Percentiles rank a stretch among this genome's conserved stretches.
Conservation (phyloP, 1,140 invertebrate genomes). For the Calliopsis andreniformis region DNA sequence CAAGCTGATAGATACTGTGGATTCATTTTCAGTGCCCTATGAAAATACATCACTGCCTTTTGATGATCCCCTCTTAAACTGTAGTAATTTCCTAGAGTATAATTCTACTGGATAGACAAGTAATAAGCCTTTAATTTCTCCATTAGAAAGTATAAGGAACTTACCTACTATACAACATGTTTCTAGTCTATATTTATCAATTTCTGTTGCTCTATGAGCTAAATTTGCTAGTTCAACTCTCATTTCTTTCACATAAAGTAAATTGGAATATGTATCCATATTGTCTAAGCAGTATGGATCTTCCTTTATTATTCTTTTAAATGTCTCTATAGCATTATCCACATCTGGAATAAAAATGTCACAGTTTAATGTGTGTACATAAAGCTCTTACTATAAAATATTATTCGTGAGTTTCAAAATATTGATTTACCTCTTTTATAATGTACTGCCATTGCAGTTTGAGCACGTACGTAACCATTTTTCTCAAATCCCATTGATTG, state of each 20-base stretch:
- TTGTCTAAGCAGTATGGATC: constrained; percentile 97
- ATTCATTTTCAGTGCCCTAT: constrained; percentile 96
- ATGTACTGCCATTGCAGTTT: constrained; percentile 95
- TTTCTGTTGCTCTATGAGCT: constrained; percentile 95
- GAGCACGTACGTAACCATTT: constrained; percentile 94
- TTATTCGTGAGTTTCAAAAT: background rate
- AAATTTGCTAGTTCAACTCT: constrained; percentile 95
- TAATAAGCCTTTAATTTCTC: background rate
- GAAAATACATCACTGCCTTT: constrained; percentile 98
- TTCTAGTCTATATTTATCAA: constrained; percentile 98
- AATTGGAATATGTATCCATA: constrained; percentile 98
- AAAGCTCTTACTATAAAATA: background rate
- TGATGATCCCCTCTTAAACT: constrained; percentile 97
- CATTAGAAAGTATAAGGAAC: constrained; percentile 45
- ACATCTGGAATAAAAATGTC: constrained; percentile 86
- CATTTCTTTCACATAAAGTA: constrained; percentile 96
- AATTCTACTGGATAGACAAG: background rate
- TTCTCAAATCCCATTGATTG: constrained; percentile 91
- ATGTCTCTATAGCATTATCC: constrained; percentile 93
- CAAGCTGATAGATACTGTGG: constrained; percentile 97
- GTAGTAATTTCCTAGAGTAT: constrained; percentile 95
- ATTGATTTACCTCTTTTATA: constrained; percentile 90
- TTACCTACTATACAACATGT: constrained; percentile 99
- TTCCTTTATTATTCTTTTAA: constrained; percentile 89
- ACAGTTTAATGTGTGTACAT: constrained; percentile 16